phyloP scores from a whole-genome alignment of 2,888 invertebrate species.

The Mesodorylaimus sp. region DNA sequence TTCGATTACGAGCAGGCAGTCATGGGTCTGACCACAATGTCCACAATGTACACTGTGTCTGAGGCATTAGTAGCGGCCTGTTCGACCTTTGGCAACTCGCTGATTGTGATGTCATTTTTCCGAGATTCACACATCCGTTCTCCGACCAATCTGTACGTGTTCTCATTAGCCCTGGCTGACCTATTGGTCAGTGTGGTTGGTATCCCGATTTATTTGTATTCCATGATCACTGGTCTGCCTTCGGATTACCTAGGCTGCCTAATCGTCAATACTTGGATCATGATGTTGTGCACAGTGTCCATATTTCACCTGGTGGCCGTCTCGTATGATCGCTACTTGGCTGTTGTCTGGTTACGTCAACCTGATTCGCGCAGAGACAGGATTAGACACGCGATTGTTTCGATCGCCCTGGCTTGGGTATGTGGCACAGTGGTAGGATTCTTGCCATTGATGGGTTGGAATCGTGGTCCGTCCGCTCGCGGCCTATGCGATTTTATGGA shows the following conservation, averaged over 20 bases:
- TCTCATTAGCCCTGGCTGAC: background rate
- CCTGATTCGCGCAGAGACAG: background rate
- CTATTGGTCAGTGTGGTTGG: background rate
- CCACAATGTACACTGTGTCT: too few species aligned
- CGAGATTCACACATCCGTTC: background rate
- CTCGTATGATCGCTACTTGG: background rate
- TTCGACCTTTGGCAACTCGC: background rate
- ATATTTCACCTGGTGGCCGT: background rate
- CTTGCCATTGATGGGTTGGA: background rate
- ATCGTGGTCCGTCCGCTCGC: background rate
- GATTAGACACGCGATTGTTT: too few species aligned
- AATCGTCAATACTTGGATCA: background rate
- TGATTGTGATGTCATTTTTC: background rate
- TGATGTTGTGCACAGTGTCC: background rate
- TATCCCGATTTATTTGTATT: background rate
- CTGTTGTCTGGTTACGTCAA: background rate
- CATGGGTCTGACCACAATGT: too few species aligned
- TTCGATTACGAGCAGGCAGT: too few species aligned
- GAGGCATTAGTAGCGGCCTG: background rate
- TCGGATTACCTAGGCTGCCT: background rate
- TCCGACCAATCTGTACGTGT: background rate
- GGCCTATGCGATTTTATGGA: background rate
- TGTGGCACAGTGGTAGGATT: background rate
- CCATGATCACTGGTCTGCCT: background rate
- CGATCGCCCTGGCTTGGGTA: background rate